A percentile compares a stretch with the other conserved stretches of the same genome.
These are phyloP conservation scores for Falco cherrug DNA, from an alignment of 2,797 vertebrate species.

Conservation along the genomic window DNA sequence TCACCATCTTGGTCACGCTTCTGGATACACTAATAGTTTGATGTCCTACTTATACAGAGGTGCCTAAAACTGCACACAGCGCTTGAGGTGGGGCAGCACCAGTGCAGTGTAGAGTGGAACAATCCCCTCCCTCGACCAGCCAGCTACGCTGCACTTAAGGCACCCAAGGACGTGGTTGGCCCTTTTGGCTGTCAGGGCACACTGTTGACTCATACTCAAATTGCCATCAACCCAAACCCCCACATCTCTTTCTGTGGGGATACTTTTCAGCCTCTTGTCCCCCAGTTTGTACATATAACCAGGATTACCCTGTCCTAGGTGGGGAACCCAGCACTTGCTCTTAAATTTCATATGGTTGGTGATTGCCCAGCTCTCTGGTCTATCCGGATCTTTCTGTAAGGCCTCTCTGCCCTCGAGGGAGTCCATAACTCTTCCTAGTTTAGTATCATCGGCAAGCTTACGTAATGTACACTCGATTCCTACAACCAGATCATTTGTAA, in stretches of 20 bases:
- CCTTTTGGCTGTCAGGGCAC: no score
- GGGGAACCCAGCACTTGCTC: background rate
- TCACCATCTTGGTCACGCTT: background rate
- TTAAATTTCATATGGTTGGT: background rate
- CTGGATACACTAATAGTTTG: background rate
- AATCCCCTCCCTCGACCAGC: background rate
- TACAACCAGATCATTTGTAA: background rate
- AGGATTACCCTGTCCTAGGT: background rate
- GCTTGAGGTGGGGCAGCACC: background rate
- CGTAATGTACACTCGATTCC: background rate
- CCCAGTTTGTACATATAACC: background rate
- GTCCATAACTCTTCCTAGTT: background rate
- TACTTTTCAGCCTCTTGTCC: background rate
- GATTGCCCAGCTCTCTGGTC: background rate
- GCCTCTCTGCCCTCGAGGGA: background rate
- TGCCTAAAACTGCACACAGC: background rate
- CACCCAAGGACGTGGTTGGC: no score
- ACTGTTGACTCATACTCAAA: no score
- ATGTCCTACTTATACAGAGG: background rate
- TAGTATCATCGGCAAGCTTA: background rate
- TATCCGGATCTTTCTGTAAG: background rate
- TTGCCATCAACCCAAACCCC: background rate
- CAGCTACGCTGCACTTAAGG: no score
- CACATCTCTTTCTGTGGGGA: rapidly evolving
- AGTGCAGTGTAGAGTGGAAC: background rate